Evolutionary conservation across 2,888 invertebrate species (phyloP).

Genomic region (Meiosimyza platycephala): DNA sequence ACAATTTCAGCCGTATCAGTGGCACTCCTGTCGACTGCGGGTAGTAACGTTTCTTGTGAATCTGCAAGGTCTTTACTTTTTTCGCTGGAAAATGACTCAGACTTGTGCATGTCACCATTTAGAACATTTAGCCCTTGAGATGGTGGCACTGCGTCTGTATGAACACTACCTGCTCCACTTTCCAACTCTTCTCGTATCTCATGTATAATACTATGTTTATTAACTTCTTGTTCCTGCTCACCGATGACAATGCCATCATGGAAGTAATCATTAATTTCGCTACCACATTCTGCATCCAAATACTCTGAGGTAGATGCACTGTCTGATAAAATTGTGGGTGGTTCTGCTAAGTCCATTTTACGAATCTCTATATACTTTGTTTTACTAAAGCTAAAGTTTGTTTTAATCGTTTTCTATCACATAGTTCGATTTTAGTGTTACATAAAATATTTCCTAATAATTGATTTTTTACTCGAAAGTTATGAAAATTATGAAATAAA

Average conservation of each 20-base stretch:
- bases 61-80: constrained; percentile 56
- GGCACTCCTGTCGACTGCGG: constrained; percentile 46
- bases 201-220: constrained; percentile 60
- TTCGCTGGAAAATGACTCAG: constrained; percentile 49
- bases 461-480: too few relatives aligned
- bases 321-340: constrained; percentile 45
- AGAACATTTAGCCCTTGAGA: constrained; percentile 27
- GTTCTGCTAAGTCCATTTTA: constrained; percentile 55
- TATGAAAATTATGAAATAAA: too few relatives aligned
- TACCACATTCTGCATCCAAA: constrained; percentile 59
- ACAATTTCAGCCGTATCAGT: constrained; percentile 74
- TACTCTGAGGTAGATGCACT: constrained; percentile 52
- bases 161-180: neutral
- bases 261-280: constrained; percentile 50
- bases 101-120: constrained; percentile 47
- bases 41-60: constrained; percentile 56
- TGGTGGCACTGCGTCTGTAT: neutral
- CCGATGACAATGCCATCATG: constrained; percentile 50
- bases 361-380: too few relatives aligned
- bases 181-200: constrained; percentile 55
- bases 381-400: too few relatives aligned
- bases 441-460: too few relatives aligned
- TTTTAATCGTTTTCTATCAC: too few relatives aligned
- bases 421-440: too few relatives aligned
- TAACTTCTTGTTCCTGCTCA: constrained; percentile 49